Evolutionary conservation across 2,113 vertebrate genomes (phyloP).

Genomic region (Chascanopsetta lugubris): DNA sequence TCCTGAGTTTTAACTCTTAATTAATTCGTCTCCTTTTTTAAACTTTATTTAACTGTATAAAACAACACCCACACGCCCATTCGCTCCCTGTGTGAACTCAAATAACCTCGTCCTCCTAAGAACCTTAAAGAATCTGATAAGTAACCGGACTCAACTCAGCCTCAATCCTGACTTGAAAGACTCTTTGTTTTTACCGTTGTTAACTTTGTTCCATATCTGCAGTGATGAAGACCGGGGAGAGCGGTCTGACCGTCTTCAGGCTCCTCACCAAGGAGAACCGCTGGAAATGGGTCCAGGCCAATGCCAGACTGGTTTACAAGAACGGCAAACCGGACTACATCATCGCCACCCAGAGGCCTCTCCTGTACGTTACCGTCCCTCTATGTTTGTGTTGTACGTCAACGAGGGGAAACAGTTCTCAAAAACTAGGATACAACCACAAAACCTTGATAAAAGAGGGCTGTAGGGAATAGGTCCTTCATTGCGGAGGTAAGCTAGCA

Average conservation of each 20-base stretch:
- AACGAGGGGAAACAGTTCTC: neutral
- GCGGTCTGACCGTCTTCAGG: conserved; percentile 75
- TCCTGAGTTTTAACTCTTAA: no score
- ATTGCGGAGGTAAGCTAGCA: no score
- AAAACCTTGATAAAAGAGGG: no score
- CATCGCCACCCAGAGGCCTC: conserved; percentile 73
- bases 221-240: conserved; percentile 84
- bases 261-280: conserved; percentile 79
- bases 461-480: no score
- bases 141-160: no score
- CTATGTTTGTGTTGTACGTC: neutral
- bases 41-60: no score
- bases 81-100: neutral
- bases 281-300: conserved; percentile 85
- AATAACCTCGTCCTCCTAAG: neutral
- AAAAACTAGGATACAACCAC: no score
- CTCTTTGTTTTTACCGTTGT: neutral
- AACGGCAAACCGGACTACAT: conserved; percentile 79
- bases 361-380: conserved; percentile 71
- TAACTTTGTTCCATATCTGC: conserved; percentile 5
- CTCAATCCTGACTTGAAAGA: no score
- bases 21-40: no score
- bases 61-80: no score
- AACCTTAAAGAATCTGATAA: no score
- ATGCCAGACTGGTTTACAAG: conserved; percentile 78